Percentiles rank a stretch among this genome's conserved stretches.
phyloP scores from a whole-genome alignment of 2,113 vertebrate genomes.

The Pelecanoides urinatrix region DNA sequence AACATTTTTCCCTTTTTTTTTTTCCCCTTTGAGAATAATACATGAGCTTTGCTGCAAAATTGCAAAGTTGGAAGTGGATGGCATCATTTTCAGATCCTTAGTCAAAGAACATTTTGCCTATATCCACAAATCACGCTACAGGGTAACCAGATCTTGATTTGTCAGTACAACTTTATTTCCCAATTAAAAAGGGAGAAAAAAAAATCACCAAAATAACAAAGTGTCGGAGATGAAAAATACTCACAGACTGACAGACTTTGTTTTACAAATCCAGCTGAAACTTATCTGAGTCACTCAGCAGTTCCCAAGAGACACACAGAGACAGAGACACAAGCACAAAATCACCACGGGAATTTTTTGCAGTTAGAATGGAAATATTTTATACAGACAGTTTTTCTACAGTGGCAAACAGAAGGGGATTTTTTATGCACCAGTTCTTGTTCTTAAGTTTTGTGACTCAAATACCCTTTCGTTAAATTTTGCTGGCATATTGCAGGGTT shows the following conservation, averaged over 20 bases:
- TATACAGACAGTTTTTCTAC: not conserved
- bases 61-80: not conserved
- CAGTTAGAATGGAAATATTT: slow-evolving; percentile 3
- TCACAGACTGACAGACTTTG: slow-evolving; percentile 1
- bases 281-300: slow-evolving; percentile 42
- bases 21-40: not conserved
- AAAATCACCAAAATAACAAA: not conserved
- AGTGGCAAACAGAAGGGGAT: not conserved
- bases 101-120: not conserved
- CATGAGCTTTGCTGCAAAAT: not conserved
- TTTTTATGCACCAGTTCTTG: not conserved
- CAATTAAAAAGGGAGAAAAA: not conserved
- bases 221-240: not conserved
- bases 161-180: not conserved
- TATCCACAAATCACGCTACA: not conserved
- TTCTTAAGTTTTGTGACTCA: not conserved
- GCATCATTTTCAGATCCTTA: not conserved
- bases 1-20: not conserved
- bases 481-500: not conserved
- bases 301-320: not conserved
- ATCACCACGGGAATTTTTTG: not conserved
- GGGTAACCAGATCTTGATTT: not conserved
- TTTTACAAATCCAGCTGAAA: not conserved
- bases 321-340: not conserved
- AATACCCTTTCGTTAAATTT: not conserved